Percentiles rank a stretch among this genome's conserved stretches.
These are phyloP conservation scores for Poecilia picta DNA, from an alignment of 2,797 vertebrate genomes.

Conservation along the genomic window DNA sequence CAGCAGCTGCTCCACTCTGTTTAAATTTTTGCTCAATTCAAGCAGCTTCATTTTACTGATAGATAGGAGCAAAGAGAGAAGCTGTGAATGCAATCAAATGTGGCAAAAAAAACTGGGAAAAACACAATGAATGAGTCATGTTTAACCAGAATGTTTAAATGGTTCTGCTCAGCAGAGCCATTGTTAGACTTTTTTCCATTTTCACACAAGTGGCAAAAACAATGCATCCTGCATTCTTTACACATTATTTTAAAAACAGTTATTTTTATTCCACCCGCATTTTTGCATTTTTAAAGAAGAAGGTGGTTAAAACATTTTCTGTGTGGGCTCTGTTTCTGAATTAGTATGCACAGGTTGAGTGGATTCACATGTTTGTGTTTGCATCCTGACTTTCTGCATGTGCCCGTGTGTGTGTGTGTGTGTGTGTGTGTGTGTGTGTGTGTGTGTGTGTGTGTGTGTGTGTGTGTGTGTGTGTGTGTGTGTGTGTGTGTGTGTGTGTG, in stretches of 20 bases:
- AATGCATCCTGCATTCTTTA: neutral
- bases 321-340: constrained; percentile 37
- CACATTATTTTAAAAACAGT: neutral
- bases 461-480: constrained; percentile 58
- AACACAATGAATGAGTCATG: neutral
- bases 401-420: constrained; percentile 61
- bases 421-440: constrained; percentile 29
- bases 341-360: constrained; percentile 16
- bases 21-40: neutral
- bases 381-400: constrained; percentile 12
- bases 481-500: constrained; percentile 29
- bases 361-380: constrained; percentile 58
- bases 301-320: constrained; percentile 31
- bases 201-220: neutral
- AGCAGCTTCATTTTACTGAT: constrained; percentile 4
- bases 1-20: neutral
- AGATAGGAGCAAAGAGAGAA: neutral
- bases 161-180: neutral
- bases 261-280: neutral
- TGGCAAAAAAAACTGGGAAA: neutral
- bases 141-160: neutral
- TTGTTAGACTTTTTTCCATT: neutral
- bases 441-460: constrained; percentile 63
- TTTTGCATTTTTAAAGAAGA: constrained; percentile 15
- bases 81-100: neutral